Conservation (phyloP, 35 echinoderm and acorn worm genomes). For the Ptychodera flava region DNA sequence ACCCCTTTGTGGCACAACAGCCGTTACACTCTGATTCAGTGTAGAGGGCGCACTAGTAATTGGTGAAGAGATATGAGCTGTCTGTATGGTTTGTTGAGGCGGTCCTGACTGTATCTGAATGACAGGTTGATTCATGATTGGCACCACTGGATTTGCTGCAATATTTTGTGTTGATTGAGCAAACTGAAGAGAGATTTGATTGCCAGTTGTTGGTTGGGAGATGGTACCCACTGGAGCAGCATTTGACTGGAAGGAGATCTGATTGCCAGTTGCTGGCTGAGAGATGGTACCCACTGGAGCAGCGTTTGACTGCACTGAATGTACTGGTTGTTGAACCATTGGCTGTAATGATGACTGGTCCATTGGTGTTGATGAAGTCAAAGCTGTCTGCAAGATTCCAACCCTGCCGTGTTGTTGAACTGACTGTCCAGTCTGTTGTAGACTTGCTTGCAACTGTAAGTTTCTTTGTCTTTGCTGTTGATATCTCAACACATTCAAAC, state of each 20-base stretch:
- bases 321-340: neutral
- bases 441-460: too few relatives aligned
- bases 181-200: neutral
- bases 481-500: neutral
- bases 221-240: neutral
- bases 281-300: too few relatives aligned
- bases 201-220: neutral
- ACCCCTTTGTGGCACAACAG: neutral
- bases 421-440: too few relatives aligned
- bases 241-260: neutral
- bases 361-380: neutral
- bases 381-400: too few relatives aligned
- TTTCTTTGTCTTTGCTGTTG: neutral
- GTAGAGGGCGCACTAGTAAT: neutral
- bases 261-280: neutral
- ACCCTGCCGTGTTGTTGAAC: too few relatives aligned
- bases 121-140: neutral
- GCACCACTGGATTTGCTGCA: neutral
- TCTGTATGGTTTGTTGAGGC: neutral
- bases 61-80: neutral
- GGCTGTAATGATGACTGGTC: neutral
- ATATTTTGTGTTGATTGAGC: neutral
- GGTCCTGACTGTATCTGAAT: neutral
- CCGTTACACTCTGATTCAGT: neutral
- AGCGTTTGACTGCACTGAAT: neutral